These are phyloP conservation scores for Pseudomyrmex dendroicus DNA, from an alignment of 1,140 invertebrate species.

Conservation along the genomic window DNA sequence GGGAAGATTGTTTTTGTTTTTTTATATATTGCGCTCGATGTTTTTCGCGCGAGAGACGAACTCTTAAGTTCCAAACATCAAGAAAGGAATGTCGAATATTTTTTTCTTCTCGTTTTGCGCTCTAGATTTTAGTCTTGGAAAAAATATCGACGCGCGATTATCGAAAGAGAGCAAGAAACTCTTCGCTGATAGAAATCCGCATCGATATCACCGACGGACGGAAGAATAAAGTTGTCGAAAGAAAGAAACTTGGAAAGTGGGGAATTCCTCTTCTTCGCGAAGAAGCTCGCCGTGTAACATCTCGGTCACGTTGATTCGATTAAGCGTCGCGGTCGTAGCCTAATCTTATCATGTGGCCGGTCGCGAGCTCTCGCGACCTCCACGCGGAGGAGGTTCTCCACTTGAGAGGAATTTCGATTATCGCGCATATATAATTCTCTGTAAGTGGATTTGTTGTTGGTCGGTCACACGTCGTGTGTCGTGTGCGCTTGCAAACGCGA, in stretches of 20 bases:
- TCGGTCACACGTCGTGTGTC: conserved; percentile 5
- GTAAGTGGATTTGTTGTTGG: too few species aligned
- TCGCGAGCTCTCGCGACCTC: conserved; percentile 28
- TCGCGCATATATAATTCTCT: too few species aligned
- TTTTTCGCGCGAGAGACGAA: neutral
- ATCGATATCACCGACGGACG: conserved; percentile 11
- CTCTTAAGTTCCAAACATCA: neutral
- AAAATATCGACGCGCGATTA: neutral
- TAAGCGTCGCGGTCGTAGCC: conserved; percentile 81
- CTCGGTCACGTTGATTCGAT: conserved; percentile 77
- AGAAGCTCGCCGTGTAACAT: conserved; percentile 44
- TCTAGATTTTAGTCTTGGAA: conserved; percentile 2
- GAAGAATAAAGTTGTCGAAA: neutral
- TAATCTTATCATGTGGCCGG: conserved; percentile 78
- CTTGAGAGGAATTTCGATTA: conserved; percentile 6
- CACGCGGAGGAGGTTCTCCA: neutral
- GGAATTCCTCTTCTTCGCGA: conserved; percentile 32
- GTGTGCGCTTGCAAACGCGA: neutral
- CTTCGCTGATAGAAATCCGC: neutral
- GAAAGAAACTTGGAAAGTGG: neutral
- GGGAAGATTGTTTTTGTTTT: neutral
- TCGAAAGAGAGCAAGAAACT: too few species aligned
- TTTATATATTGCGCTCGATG: conserved; percentile 1
- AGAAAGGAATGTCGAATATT: neutral
- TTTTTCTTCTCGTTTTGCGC: conserved; percentile 6